Base-by-base conservation (phyloP, 2,797 vertebrate species). In the Myotis vivesi region DNA sequence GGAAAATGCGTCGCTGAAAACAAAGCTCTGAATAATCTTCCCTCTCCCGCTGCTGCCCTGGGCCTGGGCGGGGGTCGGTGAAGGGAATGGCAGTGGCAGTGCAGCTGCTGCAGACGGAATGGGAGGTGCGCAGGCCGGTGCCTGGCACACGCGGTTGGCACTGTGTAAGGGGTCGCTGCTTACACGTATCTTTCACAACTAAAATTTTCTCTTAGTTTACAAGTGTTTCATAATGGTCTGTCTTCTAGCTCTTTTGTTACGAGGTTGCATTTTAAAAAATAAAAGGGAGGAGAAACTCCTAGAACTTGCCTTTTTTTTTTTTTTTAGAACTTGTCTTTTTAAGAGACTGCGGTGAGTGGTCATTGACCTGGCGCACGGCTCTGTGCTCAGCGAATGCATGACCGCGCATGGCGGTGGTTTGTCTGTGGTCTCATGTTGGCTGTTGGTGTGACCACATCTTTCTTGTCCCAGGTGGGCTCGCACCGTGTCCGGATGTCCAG, bases 401-500 rank as follows among this genome's bases (percentile, higher is more conserved):
- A 16, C 33, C 59, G 71, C 6, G 8, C 89, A 1, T 44, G 72
- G 9, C 81, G 73, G 1, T 49, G 62, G 3, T 38, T 20, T 79
- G 81, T 55, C 62, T 89, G 82, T 68, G 53, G 2, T 79, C 20
- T 71, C 23, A 16, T 5, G 23, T 41, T 55, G 49, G 30, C 73
- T 91, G 88, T 73, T 38, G 22, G 10, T 83, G 62, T 87, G 33
- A 95, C 92, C 84, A 2, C 72, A 6, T 85, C 90, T 68, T 97
- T 94, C 66, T 20, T 93, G 38, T 97, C 22, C 92, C 33, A 99
- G 99, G 99, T 99, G 76, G 99, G 99, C 94, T 99, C 99, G 46
- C 99, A 99, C 97, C 99, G 99, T 87, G 99, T 99, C 95, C 99
- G 99, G 97, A 99, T 99, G 98, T 99, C 99, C 57, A 98, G 99